A percentile compares a stretch with the other conserved stretches of the same genome.
phyloP scores from a whole-genome alignment of 2,888 invertebrate genomes.

The Nemotelus nigrinus region DNA sequence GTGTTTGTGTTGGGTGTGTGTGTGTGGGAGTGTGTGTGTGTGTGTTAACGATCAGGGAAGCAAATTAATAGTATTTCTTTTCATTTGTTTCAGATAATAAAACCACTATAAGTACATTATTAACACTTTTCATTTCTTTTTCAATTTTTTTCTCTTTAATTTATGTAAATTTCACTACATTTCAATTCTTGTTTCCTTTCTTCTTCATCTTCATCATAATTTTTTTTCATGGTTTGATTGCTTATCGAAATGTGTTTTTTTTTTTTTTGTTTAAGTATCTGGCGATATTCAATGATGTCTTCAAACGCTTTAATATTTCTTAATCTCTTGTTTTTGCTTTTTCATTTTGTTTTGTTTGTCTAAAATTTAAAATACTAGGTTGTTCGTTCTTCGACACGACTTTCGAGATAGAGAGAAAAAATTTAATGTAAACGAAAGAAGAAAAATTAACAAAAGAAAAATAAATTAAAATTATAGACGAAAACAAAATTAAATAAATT shows the following conservation, averaged over 20 bases:
- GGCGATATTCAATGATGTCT: conserved; percentile 29
- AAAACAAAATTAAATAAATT: conserved; percentile 14
- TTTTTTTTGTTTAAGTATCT: neutral
- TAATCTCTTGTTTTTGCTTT: conserved; percentile 12
- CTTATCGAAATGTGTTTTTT: conserved; percentile 13
- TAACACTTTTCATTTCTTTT: conserved; percentile 17
- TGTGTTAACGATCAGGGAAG: neutral
- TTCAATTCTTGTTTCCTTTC: conserved; percentile 2
- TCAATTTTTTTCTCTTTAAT: neutral
- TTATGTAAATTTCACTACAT: conserved; percentile 13
- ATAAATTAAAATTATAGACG: neutral
- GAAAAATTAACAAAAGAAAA: neutral
- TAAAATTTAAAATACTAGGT: conserved; percentile 12
- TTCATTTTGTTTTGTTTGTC: neutral
- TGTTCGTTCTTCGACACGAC: neutral
- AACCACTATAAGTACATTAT: neutral
- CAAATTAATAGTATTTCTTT: neutral
- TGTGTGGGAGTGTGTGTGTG: neutral
- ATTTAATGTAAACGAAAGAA: neutral
- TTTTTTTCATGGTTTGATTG: neutral
- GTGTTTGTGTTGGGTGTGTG: neutral
- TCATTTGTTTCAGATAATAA: neutral
- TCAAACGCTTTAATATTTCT: conserved; percentile 12
- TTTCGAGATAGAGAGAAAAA: too few species aligned
- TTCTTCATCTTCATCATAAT: too few species aligned